phyloP scores from a whole-genome alignment of 2,888 invertebrate species.

The Azorinus chamasolen region DNA sequence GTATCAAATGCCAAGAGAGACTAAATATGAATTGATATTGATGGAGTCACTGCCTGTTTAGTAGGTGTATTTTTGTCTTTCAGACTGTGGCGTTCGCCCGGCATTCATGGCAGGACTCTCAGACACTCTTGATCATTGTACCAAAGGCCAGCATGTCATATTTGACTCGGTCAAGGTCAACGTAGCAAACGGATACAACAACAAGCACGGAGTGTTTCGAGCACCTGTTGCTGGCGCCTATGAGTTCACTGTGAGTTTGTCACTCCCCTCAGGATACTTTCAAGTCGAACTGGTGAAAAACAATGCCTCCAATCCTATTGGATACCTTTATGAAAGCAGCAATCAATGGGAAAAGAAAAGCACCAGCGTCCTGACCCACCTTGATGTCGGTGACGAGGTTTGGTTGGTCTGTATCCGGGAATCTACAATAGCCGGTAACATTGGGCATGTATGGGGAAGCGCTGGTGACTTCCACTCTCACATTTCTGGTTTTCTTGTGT shows the following conservation, averaged over 20 bases:
- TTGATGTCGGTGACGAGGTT: conserved; percentile 33
- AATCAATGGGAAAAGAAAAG: conserved; percentile 35
- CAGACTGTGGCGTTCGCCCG: conserved; percentile 4
- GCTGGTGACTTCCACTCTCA: conserved; percentile 49
- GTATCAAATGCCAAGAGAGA: too few relatives aligned
- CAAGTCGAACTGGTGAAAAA: conserved; percentile 37
- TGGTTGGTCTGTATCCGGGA: conserved; percentile 51
- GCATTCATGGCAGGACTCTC: conserved; percentile 46
- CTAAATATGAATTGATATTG: too few relatives aligned
- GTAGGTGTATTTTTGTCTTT: too few relatives aligned
- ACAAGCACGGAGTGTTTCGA: conserved; percentile 37
- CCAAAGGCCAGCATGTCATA: conserved; percentile 31
- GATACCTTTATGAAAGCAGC: conserved; percentile 34
- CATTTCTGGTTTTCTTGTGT: conserved; percentile 47
- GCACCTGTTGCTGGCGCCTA: conserved; percentile 46
- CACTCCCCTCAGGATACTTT: conserved; percentile 4
- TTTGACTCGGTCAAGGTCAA: conserved; percentile 43
- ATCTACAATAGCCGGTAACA: conserved; percentile 35
- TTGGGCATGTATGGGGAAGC: conserved; percentile 33
- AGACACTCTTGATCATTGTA: conserved; percentile 23
- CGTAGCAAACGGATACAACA: conserved; percentile 34
- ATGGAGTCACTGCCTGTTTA: too few relatives aligned
- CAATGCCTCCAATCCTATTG: conserved; percentile 37
- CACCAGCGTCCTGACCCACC: conserved; percentile 33
- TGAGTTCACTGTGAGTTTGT: conserved; percentile 29